Conservation (phyloP, 2,888 invertebrate genomes). For the Frankliniella fusca region DNA sequence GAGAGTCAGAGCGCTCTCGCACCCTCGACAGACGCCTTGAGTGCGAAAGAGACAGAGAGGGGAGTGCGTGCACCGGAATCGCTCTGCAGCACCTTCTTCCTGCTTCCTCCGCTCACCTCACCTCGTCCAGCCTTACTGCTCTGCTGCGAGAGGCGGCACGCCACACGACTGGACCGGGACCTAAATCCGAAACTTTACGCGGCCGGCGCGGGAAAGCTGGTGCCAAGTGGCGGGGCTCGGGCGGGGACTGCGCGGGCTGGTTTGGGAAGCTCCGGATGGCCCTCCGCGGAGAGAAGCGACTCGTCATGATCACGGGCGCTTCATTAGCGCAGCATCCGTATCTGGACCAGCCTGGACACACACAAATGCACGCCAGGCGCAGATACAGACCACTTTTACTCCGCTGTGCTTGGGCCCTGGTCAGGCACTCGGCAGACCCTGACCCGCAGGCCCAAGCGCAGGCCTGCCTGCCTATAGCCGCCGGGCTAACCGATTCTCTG, state of each 20-base stretch:
- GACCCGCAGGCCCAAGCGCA: too few species aligned
- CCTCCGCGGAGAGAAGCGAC: background rate
- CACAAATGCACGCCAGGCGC: too few species aligned
- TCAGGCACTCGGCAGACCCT: too few species aligned
- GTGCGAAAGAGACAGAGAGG: too few species aligned
- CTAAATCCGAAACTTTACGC: too few species aligned
- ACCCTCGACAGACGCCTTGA: too few species aligned
- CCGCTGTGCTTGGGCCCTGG: background rate
- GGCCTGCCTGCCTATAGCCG: too few species aligned
- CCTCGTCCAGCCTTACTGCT: background rate
- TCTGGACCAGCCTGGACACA: background rate
- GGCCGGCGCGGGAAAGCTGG: background rate
- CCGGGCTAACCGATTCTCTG: background rate
- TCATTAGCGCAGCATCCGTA: background rate
- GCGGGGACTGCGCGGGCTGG: background rate
- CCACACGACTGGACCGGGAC: too few species aligned
- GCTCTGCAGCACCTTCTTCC: too few species aligned
- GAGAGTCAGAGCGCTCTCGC: too few species aligned
- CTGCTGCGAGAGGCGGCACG: background rate
- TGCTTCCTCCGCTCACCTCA: too few species aligned
- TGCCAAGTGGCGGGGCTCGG: background rate
- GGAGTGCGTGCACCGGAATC: too few species aligned
- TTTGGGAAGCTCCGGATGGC: background rate
- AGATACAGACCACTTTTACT: background rate
- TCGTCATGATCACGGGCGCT: background rate